Evolutionary conservation across 2,113 vertebrate species (phyloP), one percentile per base, ranked within the genome.

Genomic region (Platichthys stellatus): DNA sequence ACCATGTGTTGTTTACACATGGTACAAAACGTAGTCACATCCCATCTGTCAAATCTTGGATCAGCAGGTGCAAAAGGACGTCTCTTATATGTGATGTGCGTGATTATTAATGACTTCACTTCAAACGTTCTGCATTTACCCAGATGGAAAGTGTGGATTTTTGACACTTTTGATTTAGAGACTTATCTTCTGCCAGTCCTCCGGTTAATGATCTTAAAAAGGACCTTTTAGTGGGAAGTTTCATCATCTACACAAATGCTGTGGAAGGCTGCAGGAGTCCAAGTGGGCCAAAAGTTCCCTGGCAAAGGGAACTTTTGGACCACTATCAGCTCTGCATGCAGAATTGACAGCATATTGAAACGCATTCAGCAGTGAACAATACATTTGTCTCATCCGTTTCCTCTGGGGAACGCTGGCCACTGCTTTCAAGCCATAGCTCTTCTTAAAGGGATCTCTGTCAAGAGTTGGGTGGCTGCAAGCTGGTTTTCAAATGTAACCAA

Each of bases 321-420:
- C 54, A 24, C 4, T 3, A 43, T 64, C 63, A 20, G 47, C 69
- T 60, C 67, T n/a, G 23, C 62, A 31, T 76, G 54, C 58, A 45
- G 63, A 66, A 65, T 3, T 63, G 73, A 69, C 56, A 69, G 62
- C 62, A 59, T 56, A 64, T 4, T 77, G 65, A 82, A 81, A 77
- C 68, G 61, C 72, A 51, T 83, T 87, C 76, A 79, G 49, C 47
- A 23, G 59, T 38, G 75, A 78, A 89, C 88, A 92, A 89, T 84
- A 76, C 77, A 73, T 76, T 65, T 70, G 85, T 87, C 78, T 87
- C 68, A 68, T 86, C 63, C 61, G 51, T 72, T 81, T 84, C 86
- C 74, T 72, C 69, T 59, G 61, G 82, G 72, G 31, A 59, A 43
- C 49, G 76, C 54, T 64, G 74, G 63, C 54, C 70, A 75, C 40